Percentiles rank a stretch among this genome's conserved stretches.
These are phyloP conservation scores for Nerophis ophidion DNA, from an alignment of 2,113 vertebrate genomes.

Conservation along the genomic window DNA sequence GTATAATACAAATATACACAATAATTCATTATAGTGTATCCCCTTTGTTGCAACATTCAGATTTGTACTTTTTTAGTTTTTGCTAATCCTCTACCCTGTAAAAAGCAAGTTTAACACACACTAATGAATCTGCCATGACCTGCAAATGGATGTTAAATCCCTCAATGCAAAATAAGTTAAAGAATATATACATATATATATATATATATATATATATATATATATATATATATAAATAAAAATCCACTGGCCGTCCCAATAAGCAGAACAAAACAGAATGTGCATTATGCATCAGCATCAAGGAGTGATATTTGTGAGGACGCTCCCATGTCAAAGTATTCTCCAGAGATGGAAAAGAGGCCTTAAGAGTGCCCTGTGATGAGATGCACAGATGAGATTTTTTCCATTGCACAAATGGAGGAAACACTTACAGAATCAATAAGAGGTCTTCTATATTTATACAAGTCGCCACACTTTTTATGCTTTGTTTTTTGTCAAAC, in stretches of 20 bases:
- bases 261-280: neutral
- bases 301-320: neutral
- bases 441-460: neutral
- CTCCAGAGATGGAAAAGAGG: conserved; percentile 4
- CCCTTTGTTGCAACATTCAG: neutral
- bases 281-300: neutral
- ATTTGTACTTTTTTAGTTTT: neutral
- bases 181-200: too few relatives aligned
- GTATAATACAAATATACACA: too few relatives aligned
- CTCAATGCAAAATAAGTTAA: neutral
- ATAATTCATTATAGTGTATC: too few relatives aligned
- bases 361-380: conserved; percentile 13
- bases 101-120: too few relatives aligned
- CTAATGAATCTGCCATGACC: neutral
- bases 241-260: conserved; percentile 12
- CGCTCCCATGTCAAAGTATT: conserved; percentile 4
- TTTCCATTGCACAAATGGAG: conserved; percentile 6
- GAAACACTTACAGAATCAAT: conserved; percentile 3
- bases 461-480: neutral
- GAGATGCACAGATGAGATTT: conserved; percentile 11
- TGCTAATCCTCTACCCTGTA: too few relatives aligned
- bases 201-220: too few relatives aligned
- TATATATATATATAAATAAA: too few relatives aligned
- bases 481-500: too few relatives aligned
- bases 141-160: conserved; percentile 15